Evolutionary conservation across 2,797 vertebrate genomes (phyloP).

Genomic region (Diceros bicornis): DNA sequence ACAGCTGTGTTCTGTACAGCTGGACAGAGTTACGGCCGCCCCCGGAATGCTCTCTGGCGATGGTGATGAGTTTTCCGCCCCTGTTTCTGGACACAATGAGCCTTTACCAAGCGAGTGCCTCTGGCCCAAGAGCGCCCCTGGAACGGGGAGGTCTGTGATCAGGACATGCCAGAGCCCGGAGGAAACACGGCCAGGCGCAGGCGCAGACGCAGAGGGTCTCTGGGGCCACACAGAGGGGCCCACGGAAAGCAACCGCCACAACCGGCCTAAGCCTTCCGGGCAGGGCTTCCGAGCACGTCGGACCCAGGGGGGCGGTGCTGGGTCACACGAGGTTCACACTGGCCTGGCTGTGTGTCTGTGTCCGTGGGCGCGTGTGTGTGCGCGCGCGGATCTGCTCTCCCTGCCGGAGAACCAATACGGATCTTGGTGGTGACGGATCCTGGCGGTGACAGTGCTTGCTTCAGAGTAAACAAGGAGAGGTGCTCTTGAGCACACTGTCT

Average conservation of each 20-base stretch:
- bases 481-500: not conserved
- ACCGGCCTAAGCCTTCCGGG: not conserved
- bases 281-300: no score
- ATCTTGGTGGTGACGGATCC: not conserved
- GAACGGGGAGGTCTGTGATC: not conserved
- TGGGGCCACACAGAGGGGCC: not conserved
- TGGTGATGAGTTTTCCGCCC: not conserved
- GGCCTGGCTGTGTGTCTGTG: no score
- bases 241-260: not conserved
- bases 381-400: not conserved
- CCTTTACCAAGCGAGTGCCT: not conserved
- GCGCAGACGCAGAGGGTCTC: not conserved
- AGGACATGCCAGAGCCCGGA: fast-evolving
- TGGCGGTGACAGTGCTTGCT: not conserved
- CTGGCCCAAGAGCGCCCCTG: not conserved
- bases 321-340: not conserved
- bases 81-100: not conserved
- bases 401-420: not conserved
- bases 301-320: not conserved
- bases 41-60: not conserved
- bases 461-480: not conserved
- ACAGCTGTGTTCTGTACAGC: not conserved
- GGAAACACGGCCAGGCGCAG: not conserved
- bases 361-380: not conserved
- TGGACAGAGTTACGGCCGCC: not conserved